These are phyloP conservation scores for Umimayanthus chanpuru DNA, from an alignment of 92 coral and sea anemone species.

Conservation along the genomic window DNA sequence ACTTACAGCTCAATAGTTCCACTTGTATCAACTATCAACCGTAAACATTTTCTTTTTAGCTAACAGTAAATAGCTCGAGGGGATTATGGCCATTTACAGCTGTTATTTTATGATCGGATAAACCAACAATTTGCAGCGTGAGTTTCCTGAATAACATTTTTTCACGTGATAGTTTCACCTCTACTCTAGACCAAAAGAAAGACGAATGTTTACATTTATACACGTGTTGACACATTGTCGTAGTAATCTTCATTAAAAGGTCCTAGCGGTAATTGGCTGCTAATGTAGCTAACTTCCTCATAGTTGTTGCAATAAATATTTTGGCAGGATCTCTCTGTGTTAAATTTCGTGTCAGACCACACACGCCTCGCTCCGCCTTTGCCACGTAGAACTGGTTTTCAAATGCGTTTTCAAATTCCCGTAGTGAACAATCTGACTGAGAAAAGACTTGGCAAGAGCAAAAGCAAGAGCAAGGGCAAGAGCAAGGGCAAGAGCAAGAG, in stretches of 20 bases:
- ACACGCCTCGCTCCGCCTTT: neutral
- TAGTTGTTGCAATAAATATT: slow-evolving; percentile 34
- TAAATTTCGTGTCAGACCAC: slow-evolving; percentile 26
- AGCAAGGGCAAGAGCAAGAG: no score
- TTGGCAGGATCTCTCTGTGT: neutral
- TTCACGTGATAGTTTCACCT: neutral
- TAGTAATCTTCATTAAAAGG: slow-evolving; percentile 35
- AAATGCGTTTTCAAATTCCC: neutral
- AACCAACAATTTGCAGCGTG: neutral
- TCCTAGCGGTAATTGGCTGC: slow-evolving; percentile 30
- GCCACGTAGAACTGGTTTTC: no score
- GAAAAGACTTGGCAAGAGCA: neutral
- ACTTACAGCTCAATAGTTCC: slow-evolving; percentile 8
- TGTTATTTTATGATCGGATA: neutral
- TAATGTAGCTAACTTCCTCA: slow-evolving; percentile 38
- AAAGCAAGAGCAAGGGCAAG: no score
- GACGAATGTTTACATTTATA: slow-evolving; percentile 22
- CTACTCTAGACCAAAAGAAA: slow-evolving; percentile 10
- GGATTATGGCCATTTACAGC: neutral
- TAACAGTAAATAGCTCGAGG: slow-evolving; percentile 17
- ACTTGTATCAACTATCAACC: slow-evolving; percentile 11
- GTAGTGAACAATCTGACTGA: neutral
- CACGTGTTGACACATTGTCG: slow-evolving; percentile 39
- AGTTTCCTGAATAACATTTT: neutral
- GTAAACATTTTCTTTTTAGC: slow-evolving; percentile 1